Conservation (phyloP, 2,113 vertebrate species). For the Toxostoma redivivum region DNA sequence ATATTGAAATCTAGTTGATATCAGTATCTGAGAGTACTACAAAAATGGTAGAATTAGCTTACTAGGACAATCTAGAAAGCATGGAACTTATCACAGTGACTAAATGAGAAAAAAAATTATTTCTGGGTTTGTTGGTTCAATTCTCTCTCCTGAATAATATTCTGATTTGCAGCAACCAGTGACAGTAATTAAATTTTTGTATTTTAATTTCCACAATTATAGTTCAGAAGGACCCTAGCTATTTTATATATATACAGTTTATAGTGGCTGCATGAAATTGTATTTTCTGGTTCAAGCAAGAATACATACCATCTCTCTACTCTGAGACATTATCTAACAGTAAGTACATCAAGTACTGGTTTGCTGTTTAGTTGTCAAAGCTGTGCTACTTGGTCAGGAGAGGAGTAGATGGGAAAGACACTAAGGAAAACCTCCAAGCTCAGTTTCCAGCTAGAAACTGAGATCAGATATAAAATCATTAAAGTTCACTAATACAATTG, state of each 20-base stretch:
- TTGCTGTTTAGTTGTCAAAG: background rate
- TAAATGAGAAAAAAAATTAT: background rate
- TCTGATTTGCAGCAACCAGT: background rate
- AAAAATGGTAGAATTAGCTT: background rate
- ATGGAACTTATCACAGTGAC: background rate
- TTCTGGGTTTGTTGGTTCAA: accelerated
- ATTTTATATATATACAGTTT: background rate
- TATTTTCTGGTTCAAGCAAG: background rate
- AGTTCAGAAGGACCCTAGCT: background rate
- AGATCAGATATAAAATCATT: background rate
- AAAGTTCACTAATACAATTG: background rate
- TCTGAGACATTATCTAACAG: background rate
- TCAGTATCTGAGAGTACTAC: background rate
- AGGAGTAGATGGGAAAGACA: background rate
- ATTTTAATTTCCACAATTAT: background rate
- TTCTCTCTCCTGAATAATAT: background rate
- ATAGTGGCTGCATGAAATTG: background rate
- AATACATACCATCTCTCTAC: accelerated
- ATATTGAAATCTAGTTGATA: background rate
- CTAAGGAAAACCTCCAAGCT: background rate
- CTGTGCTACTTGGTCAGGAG: background rate
- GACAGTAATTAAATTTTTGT: background rate
- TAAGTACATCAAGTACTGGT: background rate
- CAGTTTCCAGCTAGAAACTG: background rate
- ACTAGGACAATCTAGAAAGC: background rate